A percentile compares a stretch with the other conserved stretches of the same genome.
Conservation (phyloP, 1,140 invertebrate genomes). For the Orchestia grillus region DNA sequence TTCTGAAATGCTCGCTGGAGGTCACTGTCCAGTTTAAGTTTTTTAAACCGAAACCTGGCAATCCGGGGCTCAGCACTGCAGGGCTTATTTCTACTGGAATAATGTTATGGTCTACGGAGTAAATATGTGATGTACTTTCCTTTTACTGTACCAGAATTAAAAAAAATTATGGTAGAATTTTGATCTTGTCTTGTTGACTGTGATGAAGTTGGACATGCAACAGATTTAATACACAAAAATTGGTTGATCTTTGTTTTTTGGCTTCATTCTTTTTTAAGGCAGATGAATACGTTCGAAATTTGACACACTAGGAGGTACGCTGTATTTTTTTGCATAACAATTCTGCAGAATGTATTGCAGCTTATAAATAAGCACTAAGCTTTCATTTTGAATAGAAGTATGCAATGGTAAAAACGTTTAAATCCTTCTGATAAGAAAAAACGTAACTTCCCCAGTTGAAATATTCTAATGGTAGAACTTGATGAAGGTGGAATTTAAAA, state of each 20-base stretch:
- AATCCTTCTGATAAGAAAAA: background rate
- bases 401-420: background rate
- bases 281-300: background rate
- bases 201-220: background rate
- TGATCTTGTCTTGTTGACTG: background rate
- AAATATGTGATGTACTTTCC: background rate
- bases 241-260: background rate
- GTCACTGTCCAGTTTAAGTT: background rate
- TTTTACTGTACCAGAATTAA: background rate
- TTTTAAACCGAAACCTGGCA: background rate
- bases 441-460: background rate
- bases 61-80: background rate
- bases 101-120: background rate
- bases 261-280: background rate
- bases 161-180: background rate
- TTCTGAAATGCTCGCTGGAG: background rate
- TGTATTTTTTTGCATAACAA: background rate
- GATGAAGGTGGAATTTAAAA: background rate
- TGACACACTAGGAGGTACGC: background rate
- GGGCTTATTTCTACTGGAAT: background rate
- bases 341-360: too few species aligned
- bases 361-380: too few species aligned
- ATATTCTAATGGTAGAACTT: background rate
- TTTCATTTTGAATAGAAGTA: too few species aligned
- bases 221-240: background rate